These are phyloP conservation scores for Macrosoma leucophasiata DNA, from an alignment of 2,888 invertebrate genomes.

Conservation along the genomic window DNA sequence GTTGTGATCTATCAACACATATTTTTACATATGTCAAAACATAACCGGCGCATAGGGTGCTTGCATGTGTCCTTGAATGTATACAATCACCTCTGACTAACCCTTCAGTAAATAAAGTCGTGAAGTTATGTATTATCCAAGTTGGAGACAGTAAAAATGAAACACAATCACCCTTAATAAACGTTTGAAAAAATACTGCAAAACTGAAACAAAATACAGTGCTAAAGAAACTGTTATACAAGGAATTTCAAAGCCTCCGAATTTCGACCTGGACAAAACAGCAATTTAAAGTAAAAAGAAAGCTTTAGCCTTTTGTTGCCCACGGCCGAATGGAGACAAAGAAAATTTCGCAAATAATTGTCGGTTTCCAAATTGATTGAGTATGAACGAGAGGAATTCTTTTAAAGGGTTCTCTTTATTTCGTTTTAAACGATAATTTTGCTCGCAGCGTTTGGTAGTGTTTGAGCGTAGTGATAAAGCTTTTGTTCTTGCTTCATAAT, in stretches of 20 bases:
- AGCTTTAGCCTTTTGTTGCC: slow-evolving; percentile 13
- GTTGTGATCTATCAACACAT: too few relatives aligned
- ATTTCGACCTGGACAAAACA: slow-evolving; percentile 14
- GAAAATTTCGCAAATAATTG: slow-evolving; percentile 13
- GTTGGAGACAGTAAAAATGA: too few relatives aligned
- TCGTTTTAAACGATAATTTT: too few relatives aligned
- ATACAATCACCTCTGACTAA: too few relatives aligned
- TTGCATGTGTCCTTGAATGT: too few relatives aligned
- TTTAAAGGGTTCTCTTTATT: slow-evolving; percentile 7
- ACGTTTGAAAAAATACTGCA: too few relatives aligned
- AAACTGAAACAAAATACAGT: too few relatives aligned
- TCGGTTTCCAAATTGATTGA: slow-evolving; percentile 6
- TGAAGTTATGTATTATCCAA: background rate
- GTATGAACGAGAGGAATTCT: slow-evolving; percentile 11
- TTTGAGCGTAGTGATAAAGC: too few relatives aligned
- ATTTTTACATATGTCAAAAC: too few relatives aligned
- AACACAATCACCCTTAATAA: too few relatives aligned
- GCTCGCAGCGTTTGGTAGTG: too few relatives aligned
- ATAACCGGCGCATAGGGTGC: too few relatives aligned
- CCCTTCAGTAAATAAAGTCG: slow-evolving; percentile 22
- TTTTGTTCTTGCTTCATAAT: slow-evolving; percentile 3
- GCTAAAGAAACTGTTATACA: background rate
- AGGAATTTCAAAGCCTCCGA: background rate
- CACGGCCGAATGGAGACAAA: slow-evolving; percentile 8
- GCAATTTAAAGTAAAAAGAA: slow-evolving; percentile 15